Evolutionary conservation across 2,888 invertebrate genomes (phyloP).

Genomic region (Sarcophaga variegata): DNA sequence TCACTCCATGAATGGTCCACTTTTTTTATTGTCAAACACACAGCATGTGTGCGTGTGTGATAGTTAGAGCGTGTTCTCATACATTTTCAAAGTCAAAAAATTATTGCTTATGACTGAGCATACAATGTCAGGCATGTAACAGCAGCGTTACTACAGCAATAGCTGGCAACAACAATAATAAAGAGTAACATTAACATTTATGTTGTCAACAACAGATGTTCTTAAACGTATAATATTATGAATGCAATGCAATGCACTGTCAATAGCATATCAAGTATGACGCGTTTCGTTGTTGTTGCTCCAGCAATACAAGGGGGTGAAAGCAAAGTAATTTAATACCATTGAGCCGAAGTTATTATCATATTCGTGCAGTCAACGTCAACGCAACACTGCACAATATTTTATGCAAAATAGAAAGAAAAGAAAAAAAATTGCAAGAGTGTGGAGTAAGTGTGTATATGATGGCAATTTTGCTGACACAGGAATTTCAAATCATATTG

Average conservation of each 20-base stretch:
- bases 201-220: constrained; percentile 61
- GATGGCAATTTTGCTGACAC: no score
- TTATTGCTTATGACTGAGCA: no score
- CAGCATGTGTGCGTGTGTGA: no score
- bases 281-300: background rate
- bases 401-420: background rate
- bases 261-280: constrained; percentile 53
- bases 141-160: background rate
- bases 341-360: background rate
- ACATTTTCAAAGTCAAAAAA: background rate
- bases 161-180: constrained; percentile 21
- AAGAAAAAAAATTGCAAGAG: background rate
- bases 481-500: no score
- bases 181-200: constrained; percentile 48
- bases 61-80: no score
- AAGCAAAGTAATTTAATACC: background rate
- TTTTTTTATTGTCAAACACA: background rate
- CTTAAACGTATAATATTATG: constrained; percentile 42
- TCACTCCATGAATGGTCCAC: background rate
- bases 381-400: background rate
- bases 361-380: background rate
- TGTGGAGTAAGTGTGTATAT: background rate
- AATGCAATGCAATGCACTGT: constrained; percentile 58
- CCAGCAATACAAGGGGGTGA: background rate
- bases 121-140: background rate